phyloP scores from a whole-genome alignment of 2,888 invertebrate genomes.

The Tiliacea citrago region DNA sequence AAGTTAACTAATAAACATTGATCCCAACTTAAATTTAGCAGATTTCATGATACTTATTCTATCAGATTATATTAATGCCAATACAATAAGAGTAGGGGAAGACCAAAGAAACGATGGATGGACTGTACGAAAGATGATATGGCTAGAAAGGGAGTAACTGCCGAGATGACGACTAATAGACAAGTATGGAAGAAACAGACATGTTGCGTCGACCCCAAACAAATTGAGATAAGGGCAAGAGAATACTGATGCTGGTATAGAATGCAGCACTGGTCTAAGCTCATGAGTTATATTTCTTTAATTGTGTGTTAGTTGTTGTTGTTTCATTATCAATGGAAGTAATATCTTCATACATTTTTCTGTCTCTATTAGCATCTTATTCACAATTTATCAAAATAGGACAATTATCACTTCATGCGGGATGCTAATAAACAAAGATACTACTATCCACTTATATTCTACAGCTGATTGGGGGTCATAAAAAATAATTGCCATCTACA shows the following conservation, averaged over 20 bases:
- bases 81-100: not conserved
- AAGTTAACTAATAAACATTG: not conserved
- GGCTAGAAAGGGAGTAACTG: not conserved
- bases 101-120: not conserved
- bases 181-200: not conserved
- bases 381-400: constrained; percentile 37
- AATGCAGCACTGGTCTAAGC: not conserved
- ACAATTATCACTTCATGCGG: constrained; percentile 49
- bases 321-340: not conserved
- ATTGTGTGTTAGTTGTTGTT: not conserved
- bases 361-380: constrained; percentile 1
- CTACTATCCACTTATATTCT: constrained; percentile 20
- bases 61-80: not conserved
- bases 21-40: not conserved
- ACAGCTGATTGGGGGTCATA: constrained; percentile 36
- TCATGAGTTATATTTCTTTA: not conserved
- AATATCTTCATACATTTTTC: not conserved
- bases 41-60: not conserved
- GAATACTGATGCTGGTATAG: not conserved
- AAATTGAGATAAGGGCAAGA: not conserved
- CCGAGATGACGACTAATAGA: not conserved
- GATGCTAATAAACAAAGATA: constrained; percentile 29
- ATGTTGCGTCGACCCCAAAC: not conserved
- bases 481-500: constrained; percentile 38
- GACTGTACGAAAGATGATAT: not conserved